phyloP scores from a whole-genome alignment of 1,140 invertebrate species.

The Nasonia vitripennis region DNA sequence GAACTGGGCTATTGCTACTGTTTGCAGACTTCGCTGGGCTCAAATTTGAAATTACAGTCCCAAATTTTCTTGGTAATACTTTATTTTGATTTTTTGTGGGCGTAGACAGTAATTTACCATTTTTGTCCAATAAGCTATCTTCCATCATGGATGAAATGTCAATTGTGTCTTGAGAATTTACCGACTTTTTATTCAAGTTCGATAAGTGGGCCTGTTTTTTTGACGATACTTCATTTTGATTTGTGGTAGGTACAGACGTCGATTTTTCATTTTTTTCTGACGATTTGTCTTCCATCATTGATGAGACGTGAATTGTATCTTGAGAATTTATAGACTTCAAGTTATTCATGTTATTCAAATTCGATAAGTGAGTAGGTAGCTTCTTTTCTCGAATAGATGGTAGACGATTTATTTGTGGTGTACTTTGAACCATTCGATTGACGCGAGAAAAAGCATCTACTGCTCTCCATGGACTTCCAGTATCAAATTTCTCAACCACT shows the following conservation, averaged over 20 bases:
- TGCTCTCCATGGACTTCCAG: conserved; percentile 63
- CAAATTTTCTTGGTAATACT: conserved; percentile 60
- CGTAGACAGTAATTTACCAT: too few relatives aligned
- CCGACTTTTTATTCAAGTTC: conserved; percentile 35
- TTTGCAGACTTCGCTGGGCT: conserved; percentile 2
- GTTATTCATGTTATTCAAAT: neutral
- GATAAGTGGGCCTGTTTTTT: neutral
- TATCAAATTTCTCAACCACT: conserved; percentile 47
- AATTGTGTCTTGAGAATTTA: conserved; percentile 35
- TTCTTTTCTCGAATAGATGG: conserved; percentile 24
- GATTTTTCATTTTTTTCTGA: neutral
- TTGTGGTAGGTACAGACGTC: neutral
- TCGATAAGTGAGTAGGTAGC: neutral
- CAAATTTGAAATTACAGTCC: conserved; percentile 62
- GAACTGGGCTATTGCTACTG: neutral
- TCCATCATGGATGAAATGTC: conserved; percentile 8
- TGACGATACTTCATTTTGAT: conserved; percentile 34
- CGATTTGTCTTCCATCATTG: neutral
- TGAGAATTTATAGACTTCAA: conserved; percentile 32
- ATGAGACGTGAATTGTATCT: conserved; percentile 40
- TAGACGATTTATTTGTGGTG: conserved; percentile 59
- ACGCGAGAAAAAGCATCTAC: conserved; percentile 60
- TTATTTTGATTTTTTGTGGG: conserved; percentile 28
- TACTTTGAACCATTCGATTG: conserved; percentile 64
- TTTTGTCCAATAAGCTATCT: too few relatives aligned